These are phyloP conservation scores for Epinephelus cyanopodus DNA, from an alignment of 2,113 vertebrate genomes.

Conservation along the genomic window DNA sequence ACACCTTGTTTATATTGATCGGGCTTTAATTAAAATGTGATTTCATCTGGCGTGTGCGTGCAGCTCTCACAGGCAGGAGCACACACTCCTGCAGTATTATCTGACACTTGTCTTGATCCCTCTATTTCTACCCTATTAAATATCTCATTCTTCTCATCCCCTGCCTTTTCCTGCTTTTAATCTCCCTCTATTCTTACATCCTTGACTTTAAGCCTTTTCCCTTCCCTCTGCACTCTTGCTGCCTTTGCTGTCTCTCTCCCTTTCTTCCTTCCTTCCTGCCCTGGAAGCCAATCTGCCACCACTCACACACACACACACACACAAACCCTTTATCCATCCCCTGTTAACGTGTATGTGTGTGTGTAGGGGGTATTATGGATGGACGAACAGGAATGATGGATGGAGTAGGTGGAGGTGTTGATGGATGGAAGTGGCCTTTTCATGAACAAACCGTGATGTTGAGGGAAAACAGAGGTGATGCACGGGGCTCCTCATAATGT, in stretches of 20 bases:
- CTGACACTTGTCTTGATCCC: constrained; percentile 52
- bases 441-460: constrained; percentile 32
- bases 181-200: constrained; percentile 44
- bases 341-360: constrained; percentile 27
- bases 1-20: constrained; percentile 53
- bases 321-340: constrained; percentile 31
- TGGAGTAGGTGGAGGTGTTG: constrained; percentile 51
- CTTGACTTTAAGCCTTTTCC: constrained; percentile 39
- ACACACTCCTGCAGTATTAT: constrained; percentile 34
- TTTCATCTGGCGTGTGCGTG: constrained; percentile 45
- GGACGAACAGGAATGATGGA: constrained; percentile 67
- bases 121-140: constrained; percentile 51
- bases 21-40: constrained; percentile 61
- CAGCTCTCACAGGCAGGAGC: constrained; percentile 11
- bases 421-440: constrained; percentile 72
- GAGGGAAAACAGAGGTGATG: constrained; percentile 19
- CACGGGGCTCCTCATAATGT: constrained; percentile 4
- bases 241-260: neutral
- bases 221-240: constrained; percentile 20
- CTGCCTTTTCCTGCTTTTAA: constrained; percentile 46
- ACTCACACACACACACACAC: constrained; percentile 27
- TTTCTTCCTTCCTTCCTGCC: neutral
- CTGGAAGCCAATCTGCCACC: constrained; percentile 33
- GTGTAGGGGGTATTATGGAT: constrained; percentile 51
- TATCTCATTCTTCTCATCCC: constrained; percentile 47